phyloP scores from a whole-genome alignment of 2,113 vertebrate species.

The Antechinus stuartii region DNA sequence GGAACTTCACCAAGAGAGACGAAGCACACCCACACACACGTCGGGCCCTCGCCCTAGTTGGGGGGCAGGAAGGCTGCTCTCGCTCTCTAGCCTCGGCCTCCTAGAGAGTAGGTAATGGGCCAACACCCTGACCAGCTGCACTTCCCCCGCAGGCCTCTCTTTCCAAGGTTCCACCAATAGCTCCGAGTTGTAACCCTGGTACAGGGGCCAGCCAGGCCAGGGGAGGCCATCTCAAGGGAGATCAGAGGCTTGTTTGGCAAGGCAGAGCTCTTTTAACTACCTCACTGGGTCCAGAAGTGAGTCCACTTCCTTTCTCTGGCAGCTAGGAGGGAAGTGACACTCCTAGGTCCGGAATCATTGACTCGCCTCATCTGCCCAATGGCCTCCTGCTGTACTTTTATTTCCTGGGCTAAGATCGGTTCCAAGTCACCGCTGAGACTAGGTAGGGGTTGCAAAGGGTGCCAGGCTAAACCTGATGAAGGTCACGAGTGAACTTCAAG shows the following conservation, averaged over 20 bases:
- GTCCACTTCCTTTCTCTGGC: conserved; percentile 30
- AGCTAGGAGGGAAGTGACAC: conserved; percentile 8
- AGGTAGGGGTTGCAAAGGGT: neutral
- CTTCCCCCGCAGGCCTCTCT: neutral
- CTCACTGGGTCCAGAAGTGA: neutral
- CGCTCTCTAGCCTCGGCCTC: neutral
- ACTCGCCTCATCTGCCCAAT: conserved; percentile 25
- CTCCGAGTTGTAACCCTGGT: neutral
- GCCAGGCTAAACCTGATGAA: neutral
- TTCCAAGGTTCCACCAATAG: neutral
- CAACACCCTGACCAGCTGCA: neutral
- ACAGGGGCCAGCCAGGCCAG: conserved; percentile 8
- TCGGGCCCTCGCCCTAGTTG: neutral
- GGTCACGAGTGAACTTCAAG: neutral
- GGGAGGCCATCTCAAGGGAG: neutral
- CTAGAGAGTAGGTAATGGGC: neutral
- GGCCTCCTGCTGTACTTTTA: conserved; percentile 44
- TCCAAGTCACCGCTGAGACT: neutral
- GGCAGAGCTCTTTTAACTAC: conserved; percentile 30
- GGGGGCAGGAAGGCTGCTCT: neutral
- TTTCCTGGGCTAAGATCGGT: conserved; percentile 20
- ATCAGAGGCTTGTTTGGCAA: conserved; percentile 31
- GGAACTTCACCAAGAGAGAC: conserved; percentile 27
- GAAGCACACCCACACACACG: neutral
- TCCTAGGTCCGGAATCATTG: conserved; percentile 12